Conservation (phyloP, 1,140 invertebrate species). For the Ceratitis capitata region DNA sequence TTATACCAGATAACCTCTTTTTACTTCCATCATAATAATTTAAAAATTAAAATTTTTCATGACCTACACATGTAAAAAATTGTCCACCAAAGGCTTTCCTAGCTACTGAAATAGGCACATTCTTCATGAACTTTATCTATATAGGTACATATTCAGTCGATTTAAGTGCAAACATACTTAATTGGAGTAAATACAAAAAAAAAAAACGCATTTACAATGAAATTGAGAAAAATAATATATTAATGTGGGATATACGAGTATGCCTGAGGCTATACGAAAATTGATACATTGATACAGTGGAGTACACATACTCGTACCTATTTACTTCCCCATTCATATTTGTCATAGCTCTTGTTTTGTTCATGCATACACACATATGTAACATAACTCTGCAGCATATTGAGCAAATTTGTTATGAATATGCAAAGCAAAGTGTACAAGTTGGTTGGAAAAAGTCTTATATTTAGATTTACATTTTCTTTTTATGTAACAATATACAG, state of each 20-base stretch:
- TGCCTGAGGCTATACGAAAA: not conserved
- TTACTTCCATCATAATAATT: no score
- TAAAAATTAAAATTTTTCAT: no score
- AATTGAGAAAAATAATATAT: no score
- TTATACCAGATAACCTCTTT: no score
- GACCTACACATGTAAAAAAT: not conserved
- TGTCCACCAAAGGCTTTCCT: not conserved
- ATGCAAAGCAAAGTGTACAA: not conserved
- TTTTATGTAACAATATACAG: not conserved
- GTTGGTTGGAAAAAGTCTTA: not conserved
- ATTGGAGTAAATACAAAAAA: no score
- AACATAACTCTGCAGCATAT: not conserved
- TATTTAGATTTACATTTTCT: not conserved
- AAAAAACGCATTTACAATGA: no score
- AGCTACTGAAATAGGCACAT: not conserved
- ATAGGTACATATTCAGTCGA: not conserved
- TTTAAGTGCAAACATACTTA: not conserved
- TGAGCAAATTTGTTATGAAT: not conserved
- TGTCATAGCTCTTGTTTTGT: not conserved
- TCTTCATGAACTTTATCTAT: no score
- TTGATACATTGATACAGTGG: constrained; percentile 10
- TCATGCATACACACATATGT: not conserved
- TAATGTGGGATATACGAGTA: no score
- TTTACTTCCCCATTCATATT: not conserved
- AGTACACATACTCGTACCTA: not conserved